These are phyloP conservation scores for Takifugu rubripes DNA, from an alignment of 2,797 vertebrate genomes.

Conservation along the genomic window DNA sequence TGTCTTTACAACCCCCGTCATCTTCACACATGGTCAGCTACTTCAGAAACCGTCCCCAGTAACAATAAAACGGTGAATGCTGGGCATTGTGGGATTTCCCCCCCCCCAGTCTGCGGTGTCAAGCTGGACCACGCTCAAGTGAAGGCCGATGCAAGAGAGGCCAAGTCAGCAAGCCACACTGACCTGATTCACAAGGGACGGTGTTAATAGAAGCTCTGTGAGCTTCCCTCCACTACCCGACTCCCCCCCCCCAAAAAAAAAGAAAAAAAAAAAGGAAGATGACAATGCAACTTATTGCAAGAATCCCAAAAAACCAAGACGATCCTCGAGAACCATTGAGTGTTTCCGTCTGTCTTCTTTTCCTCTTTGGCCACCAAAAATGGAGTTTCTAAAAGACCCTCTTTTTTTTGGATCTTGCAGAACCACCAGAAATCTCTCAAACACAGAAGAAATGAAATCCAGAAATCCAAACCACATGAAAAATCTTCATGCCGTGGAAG, in stretches of 20 bases:
- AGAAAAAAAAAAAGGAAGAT: slow-evolving; percentile 4
- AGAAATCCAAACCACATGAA: slow-evolving; percentile 54
- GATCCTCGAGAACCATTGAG: slow-evolving; percentile 19
- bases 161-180: slow-evolving; percentile 68
- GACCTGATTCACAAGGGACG: slow-evolving; percentile 61
- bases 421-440: slow-evolving; percentile 45
- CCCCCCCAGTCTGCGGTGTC: slow-evolving; percentile 62
- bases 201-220: slow-evolving; percentile 33
- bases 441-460: slow-evolving; percentile 12
- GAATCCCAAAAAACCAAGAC: slow-evolving; percentile 10
- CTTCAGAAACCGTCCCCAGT: slow-evolving; percentile 50
- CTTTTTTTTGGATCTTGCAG: slow-evolving; percentile 18
- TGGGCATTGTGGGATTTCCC: slow-evolving; percentile 67
- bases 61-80: slow-evolving; percentile 68
- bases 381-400: slow-evolving; percentile 34
- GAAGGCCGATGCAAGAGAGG: slow-evolving; percentile 62
- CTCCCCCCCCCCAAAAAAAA: slow-evolving; percentile 1
- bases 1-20: slow-evolving; percentile 33
- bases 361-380: not conserved
- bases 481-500: slow-evolving; percentile 50
- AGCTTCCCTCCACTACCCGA: slow-evolving; percentile 26
- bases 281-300: slow-evolving; percentile 29
- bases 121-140: slow-evolving; percentile 58
- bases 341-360: slow-evolving; percentile 19
- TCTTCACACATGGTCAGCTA: slow-evolving; percentile 47